Base-by-base conservation (phyloP, 2,888 invertebrate genomes). In the Ametastegia equiseti region DNA sequence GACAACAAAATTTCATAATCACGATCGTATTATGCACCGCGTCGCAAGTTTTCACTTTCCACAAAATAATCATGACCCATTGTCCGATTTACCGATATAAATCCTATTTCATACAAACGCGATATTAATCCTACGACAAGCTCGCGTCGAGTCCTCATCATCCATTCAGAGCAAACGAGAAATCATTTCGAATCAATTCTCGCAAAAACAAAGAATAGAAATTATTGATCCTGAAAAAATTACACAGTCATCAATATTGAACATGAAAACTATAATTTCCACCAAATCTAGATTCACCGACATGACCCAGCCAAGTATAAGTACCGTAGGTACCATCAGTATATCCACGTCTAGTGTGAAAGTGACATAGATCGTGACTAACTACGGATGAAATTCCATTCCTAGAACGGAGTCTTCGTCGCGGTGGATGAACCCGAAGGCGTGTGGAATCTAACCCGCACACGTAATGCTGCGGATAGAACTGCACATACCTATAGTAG, bases 41-140 rank as follows among this genome's bases (percentile, higher is more conserved):
- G 13, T 5, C 19, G 11, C 3, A 27, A 45, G 11, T 19, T 75
- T 23, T 75, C 36, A 75, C 36, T 75, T 75, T 54, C 50, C 11
- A 75, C 39, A 39, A 75, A 75, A 75, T 75, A 75, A 75, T 75
- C 36, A 54, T 54, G 27, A 33, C 19, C 75, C 75, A 75, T 75
- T 75, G 75, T 75, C 23, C 9, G 75, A 45, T 75, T 75, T 6
- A 15, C 19, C 75, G 7, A 75, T 75, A n/a, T n/a, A 23, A 36
- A 75, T 75, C 11, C 50, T 9, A 33, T 36, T 5, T 75, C 11
- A 19, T 23, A 15, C 11, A 50, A 11, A 6, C 19, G 7, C 13
- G 19, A 19, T 33, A 75, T 33, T 15, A 15, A 36, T 33, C 15
- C 5, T 30, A 47, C 47, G 42, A 47, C 6, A 47, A 75, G 9